A percentile compares a stretch with the other conserved stretches of the same genome.
Conservation (phyloP, 2,888 invertebrate species). For the Helleia helle region DNA sequence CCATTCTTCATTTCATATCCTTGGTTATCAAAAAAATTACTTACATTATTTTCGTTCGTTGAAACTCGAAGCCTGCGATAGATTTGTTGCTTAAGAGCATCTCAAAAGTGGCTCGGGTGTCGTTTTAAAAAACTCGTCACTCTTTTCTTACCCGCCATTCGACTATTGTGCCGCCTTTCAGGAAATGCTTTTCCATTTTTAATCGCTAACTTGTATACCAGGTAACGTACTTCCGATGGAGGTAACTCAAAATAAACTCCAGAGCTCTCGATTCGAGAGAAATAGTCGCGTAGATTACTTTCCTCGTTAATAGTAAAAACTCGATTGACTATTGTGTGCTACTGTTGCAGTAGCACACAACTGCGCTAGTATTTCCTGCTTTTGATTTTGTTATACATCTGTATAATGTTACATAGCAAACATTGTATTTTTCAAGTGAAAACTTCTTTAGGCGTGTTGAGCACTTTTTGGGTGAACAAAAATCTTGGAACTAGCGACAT, state of each 20-base stretch:
- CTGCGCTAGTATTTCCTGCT: conserved; percentile 17
- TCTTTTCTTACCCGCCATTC: conserved; percentile 16
- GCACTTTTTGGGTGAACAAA: too few species aligned
- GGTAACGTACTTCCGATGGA: conserved; percentile 14
- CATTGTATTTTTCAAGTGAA: too few species aligned
- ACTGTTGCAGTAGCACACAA: conserved; percentile 19
- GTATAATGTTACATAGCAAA: conserved; percentile 4
- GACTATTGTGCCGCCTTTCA: conserved; percentile 13
- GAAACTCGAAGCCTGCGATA: conserved; percentile 17
- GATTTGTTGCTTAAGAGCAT: conserved; percentile 16
- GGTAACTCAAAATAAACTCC: conserved; percentile 16
- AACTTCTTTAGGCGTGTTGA: too few species aligned
- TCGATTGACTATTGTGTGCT: too few species aligned
- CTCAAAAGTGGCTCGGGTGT: conserved; percentile 11
- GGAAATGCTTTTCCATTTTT: conserved; percentile 2
- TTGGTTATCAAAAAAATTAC: conserved; percentile 18
- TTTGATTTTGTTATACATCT: conserved; percentile 19
- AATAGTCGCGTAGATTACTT: too few species aligned
- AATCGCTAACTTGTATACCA: conserved; percentile 5
- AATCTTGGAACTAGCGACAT: too few species aligned
- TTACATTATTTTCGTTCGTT: conserved; percentile 16
- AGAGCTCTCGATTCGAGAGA: neutral
- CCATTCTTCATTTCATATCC: conserved; percentile 12
- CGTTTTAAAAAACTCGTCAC: conserved; percentile 15
- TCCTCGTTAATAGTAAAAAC: conserved; percentile 8